These are phyloP conservation scores for Syrrhaptes paradoxus DNA, from an alignment of 2,113 vertebrate genomes.

Conservation along the genomic window DNA sequence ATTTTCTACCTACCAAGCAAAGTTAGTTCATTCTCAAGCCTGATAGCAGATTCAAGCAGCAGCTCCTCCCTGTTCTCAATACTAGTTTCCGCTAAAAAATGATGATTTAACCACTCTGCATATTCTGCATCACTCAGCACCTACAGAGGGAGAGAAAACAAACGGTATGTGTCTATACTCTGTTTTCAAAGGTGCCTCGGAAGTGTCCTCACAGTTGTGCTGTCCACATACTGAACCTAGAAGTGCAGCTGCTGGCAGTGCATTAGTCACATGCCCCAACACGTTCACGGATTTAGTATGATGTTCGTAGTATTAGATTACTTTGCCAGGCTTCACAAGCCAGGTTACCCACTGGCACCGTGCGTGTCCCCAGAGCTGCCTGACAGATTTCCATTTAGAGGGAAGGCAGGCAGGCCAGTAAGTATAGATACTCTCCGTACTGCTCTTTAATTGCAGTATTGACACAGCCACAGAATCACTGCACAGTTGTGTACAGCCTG, in stretches of 20 bases:
- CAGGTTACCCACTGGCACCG: background rate
- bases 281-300: fast-evolving
- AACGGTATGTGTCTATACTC: fast-evolving
- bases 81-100: conserved; percentile 87
- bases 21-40: conserved; percentile 87
- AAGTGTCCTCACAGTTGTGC: background rate
- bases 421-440: background rate
- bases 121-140: conserved; percentile 87
- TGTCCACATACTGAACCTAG: background rate
- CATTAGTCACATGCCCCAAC: background rate
- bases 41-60: conserved; percentile 84
- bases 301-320: background rate
- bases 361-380: background rate
- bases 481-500: background rate
- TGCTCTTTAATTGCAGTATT: background rate
- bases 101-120: conserved; percentile 84
- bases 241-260: background rate
- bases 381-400: background rate
- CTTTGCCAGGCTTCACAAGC: background rate
- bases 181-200: background rate
- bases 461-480: background rate
- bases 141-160: conserved; percentile 64
- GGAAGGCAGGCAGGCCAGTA: background rate
- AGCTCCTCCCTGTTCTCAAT: conserved; percentile 91
- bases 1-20: conserved; percentile 83